Percentiles rank a stretch among this genome's conserved stretches.
These are phyloP conservation scores for Augochlora pura DNA, from an alignment of 1,140 invertebrate species.

Conservation along the genomic window DNA sequence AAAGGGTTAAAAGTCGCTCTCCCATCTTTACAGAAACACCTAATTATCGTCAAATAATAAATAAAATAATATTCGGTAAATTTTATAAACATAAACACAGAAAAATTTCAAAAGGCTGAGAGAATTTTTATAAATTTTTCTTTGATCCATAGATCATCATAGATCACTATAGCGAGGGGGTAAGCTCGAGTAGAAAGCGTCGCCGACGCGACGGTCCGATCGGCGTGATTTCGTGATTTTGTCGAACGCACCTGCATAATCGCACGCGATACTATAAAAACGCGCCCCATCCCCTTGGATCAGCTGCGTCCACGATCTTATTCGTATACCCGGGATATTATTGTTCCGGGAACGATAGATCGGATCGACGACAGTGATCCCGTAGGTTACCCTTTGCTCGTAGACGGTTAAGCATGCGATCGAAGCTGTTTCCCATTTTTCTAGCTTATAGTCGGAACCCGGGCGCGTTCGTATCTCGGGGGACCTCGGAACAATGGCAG, in stretches of 20 bases:
- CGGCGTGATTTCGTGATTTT: conserved; percentile 70
- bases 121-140: no score
- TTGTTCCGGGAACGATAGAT: conserved; percentile 10
- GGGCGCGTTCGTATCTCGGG: conserved; percentile 29
- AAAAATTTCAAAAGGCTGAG: no score
- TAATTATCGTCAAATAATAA: no score
- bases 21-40: no score
- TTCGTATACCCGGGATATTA: neutral
- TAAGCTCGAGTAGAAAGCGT: conserved; percentile 17
- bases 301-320: conserved; percentile 6
- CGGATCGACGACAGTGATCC: conserved; percentile 9
- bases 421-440: conserved; percentile 49
- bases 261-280: conserved; percentile 8
- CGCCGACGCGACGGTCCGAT: conserved; percentile 52
- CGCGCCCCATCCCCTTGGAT: conserved; percentile 5
- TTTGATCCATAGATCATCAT: no score
- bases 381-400: conserved; percentile 44
- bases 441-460: conserved; percentile 51
- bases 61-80: no score
- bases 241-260: conserved; percentile 28
- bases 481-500: no score
- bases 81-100: no score
- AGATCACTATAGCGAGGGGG: no score
- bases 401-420: conserved; percentile 36
- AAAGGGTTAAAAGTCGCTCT: no score